These are phyloP conservation scores for Meda fulgida DNA, from an alignment of 2,797 vertebrate species.

Conservation along the genomic window DNA sequence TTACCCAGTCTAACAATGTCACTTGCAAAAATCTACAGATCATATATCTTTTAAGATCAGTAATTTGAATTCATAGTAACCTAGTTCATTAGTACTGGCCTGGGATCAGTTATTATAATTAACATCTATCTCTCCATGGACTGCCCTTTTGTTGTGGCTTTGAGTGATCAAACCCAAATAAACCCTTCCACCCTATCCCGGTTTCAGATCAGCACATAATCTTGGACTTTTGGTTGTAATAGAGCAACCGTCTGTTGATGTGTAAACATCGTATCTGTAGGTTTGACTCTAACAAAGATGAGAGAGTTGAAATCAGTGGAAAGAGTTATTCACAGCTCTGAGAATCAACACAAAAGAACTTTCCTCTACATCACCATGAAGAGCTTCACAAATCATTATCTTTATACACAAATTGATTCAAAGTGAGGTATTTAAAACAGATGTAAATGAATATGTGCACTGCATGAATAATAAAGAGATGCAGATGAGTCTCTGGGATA, in stretches of 20 bases:
- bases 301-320: slow-evolving; percentile 11
- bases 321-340: slow-evolving; percentile 9
- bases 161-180: neutral
- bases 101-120: slow-evolving; percentile 10
- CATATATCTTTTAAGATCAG: neutral
- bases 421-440: neutral
- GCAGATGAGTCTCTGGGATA: neutral
- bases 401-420: neutral
- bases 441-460: neutral
- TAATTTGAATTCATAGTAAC: neutral
- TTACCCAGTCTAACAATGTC: neutral
- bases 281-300: slow-evolving; percentile 6
- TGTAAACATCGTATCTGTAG: neutral
- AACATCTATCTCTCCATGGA: neutral
- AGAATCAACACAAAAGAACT: slow-evolving; percentile 36
- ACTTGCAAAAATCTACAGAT: neutral
- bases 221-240: neutral
- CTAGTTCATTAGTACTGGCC: neutral
- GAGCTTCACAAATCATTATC: neutral
- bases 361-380: neutral
- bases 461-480: neutral
- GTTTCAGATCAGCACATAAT: neutral
- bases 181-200: neutral
- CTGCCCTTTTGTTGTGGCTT: slow-evolving; percentile 43
- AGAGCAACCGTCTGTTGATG: neutral